A percentile compares a stretch with the other conserved stretches of the same genome.
phyloP scores from a whole-genome alignment of 2,888 invertebrate species.

The Atrina japonica region DNA sequence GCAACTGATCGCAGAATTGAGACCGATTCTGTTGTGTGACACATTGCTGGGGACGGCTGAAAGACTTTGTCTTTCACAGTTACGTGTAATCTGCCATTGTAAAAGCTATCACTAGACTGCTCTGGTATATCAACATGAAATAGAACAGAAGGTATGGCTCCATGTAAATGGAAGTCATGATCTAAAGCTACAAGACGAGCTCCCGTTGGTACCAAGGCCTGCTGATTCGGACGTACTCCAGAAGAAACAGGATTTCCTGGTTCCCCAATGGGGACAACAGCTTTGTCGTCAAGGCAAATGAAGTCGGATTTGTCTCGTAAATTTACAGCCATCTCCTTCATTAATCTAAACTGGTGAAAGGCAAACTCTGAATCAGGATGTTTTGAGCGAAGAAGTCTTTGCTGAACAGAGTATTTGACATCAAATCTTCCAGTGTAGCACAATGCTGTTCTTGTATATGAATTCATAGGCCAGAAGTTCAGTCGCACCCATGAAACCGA shows the following conservation, averaged over 20 bases:
- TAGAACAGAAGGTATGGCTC: slow-evolving; percentile 35
- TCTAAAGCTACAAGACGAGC: slow-evolving; percentile 1
- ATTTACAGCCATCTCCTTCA: slow-evolving; percentile 42
- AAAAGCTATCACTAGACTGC: slow-evolving; percentile 37
- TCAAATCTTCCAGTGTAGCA: slow-evolving; percentile 21
- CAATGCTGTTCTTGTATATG: slow-evolving; percentile 14
- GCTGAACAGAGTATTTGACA: slow-evolving; percentile 15
- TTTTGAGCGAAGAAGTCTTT: slow-evolving; percentile 6
- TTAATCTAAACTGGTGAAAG: slow-evolving; percentile 24
- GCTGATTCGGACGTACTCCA: slow-evolving; percentile 22
- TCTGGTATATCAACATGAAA: slow-evolving; percentile 44
- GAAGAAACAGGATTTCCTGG: slow-evolving; percentile 39
- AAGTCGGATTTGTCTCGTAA: slow-evolving; percentile 22
- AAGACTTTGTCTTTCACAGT: slow-evolving; percentile 54
- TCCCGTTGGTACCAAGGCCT: neutral
- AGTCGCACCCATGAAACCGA: slow-evolving; percentile 18
- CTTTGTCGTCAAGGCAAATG: slow-evolving; percentile 47
- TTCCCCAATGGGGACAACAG: slow-evolving; percentile 47
- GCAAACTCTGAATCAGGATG: slow-evolving; percentile 28
- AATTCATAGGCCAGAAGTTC: slow-evolving; percentile 25
- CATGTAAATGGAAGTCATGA: slow-evolving; percentile 40
- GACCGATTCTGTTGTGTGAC: slow-evolving; percentile 46
- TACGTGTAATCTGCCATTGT: slow-evolving; percentile 44
- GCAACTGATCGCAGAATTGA: slow-evolving; percentile 21
- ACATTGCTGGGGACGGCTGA: slow-evolving; percentile 30